A percentile compares a stretch with the other conserved stretches of the same genome.
These are phyloP conservation scores for Anguilla pacifica DNA, from an alignment of 2,797 vertebrate species.

Conservation along the genomic window DNA sequence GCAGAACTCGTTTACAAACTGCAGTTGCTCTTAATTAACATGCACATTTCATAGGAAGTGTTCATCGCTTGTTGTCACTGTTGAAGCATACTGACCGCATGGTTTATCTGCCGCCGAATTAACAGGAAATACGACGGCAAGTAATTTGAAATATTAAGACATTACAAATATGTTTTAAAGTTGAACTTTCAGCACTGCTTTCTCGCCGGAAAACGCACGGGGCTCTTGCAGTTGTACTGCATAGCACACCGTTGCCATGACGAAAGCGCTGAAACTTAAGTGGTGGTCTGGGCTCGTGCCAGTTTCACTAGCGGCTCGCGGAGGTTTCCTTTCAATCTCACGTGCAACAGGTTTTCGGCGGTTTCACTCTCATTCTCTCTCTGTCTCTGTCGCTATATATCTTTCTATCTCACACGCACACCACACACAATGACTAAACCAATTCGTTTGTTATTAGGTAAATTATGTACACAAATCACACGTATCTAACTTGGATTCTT, in stretches of 20 bases:
- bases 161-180: neutral
- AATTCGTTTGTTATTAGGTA: no score
- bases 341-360: neutral
- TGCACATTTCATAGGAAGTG: neutral
- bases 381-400: neutral
- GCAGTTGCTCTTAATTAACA: neutral
- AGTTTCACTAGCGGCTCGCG: slow-evolving; percentile 34
- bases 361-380: neutral
- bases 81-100: neutral
- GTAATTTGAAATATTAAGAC: neutral
- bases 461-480: neutral
- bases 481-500: neutral
- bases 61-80: neutral
- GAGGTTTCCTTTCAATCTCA: slow-evolving; percentile 5
- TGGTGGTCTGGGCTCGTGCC: slow-evolving; percentile 40
- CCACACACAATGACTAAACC: neutral
- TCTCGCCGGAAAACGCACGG: neutral
- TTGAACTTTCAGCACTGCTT: neutral
- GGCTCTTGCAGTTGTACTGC: slow-evolving; percentile 36
- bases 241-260: neutral
- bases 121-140: neutral
- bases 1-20: neutral
- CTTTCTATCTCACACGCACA: neutral
- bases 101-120: neutral
- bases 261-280: slow-evolving; percentile 26